Evolutionary conservation across 2,888 invertebrate genomes (phyloP), one percentile per base, ranked within the genome.

Genomic region (Diachrysia chrysitis): DNA sequence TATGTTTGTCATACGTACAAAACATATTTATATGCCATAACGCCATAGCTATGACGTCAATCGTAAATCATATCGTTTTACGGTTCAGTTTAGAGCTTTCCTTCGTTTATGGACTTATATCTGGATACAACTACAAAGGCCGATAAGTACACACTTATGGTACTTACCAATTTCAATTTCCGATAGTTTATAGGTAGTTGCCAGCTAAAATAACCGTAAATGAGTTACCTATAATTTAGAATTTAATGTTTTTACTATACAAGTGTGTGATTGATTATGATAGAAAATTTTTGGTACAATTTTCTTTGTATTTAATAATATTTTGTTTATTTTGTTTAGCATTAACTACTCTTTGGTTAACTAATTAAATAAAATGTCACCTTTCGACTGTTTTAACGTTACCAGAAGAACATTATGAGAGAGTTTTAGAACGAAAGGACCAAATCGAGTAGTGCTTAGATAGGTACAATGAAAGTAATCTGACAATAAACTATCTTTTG

Each of bases 401-500:
- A 29, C 7, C 6, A 29, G 29, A 29, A 29, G 2, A 29, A 29
- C 1, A 7, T 29, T n/a, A n/a, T n/a, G n/a, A 37, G 16, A 14
- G 4, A 14, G 14, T 14, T 37, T 37, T 16, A 37, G 37, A 37
- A 12, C 16, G 14, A 14, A 37, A 37, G 37, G 37, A 37, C 37
- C 16, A 37, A 37, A 37, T 16, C 14, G n/a, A n/a, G n/a, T n/a
- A n/a, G n/a, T n/a, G n/a, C n/a, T n/a, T n/a, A n/a, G n/a, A n/a
- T n/a, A n/a, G n/a, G n/a, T n/a, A n/a, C n/a, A n/a, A 55, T 55
- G 21, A 63, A 58, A 58, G 9, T 29, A 17, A 55, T 19, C 32
- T n/a, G 9, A 35, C n/a, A n/a, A n/a, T n/a, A n/a, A 56, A 37
- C 58, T 69, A 73, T 63, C 51, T 58, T 51, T 55, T 66, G 46